Evolutionary conservation across 2,888 invertebrate species (phyloP).

Genomic region (Trissolcus japonicus): DNA sequence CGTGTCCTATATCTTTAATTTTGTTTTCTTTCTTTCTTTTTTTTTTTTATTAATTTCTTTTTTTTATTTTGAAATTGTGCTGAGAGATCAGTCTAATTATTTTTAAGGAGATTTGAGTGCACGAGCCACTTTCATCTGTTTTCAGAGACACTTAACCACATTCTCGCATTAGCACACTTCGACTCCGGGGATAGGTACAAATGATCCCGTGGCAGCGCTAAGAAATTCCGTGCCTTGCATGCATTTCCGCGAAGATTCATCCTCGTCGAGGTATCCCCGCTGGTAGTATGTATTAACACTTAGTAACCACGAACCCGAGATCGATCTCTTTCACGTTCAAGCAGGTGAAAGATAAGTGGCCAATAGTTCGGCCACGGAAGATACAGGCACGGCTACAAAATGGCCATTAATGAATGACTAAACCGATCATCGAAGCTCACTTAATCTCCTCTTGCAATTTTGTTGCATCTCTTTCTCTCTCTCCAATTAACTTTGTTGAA

Average conservation of each 20-base stretch:
- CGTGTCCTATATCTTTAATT: background rate
- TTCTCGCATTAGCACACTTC: constrained; percentile 39
- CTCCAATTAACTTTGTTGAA: constrained; percentile 4
- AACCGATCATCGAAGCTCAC: constrained; percentile 29
- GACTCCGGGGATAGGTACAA: constrained; percentile 39
- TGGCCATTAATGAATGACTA: constrained; percentile 43
- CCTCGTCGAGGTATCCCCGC: constrained; percentile 43
- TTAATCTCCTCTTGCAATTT: constrained; percentile 12
- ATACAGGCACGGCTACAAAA: constrained; percentile 47
- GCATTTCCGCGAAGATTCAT: constrained; percentile 52
- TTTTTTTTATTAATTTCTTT: background rate
- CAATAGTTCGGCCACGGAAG: constrained; percentile 47
- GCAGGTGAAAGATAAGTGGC: constrained; percentile 56
- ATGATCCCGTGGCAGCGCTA: constrained; percentile 27
- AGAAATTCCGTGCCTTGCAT: constrained; percentile 37
- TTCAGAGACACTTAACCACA: constrained; percentile 28
- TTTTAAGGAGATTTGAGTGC: constrained; percentile 10
- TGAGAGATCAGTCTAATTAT: background rate
- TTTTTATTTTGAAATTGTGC: background rate
- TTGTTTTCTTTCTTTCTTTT: constrained; percentile 1
- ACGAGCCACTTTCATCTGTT: constrained; percentile 31
- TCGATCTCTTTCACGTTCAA: constrained; percentile 55
- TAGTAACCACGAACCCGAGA: constrained; percentile 39
- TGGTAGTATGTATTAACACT: constrained; percentile 38
- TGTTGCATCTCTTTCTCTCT: background rate